Evolutionary conservation across 2,888 invertebrate species (phyloP).

Genomic region (Mimachlamys varia): DNA sequence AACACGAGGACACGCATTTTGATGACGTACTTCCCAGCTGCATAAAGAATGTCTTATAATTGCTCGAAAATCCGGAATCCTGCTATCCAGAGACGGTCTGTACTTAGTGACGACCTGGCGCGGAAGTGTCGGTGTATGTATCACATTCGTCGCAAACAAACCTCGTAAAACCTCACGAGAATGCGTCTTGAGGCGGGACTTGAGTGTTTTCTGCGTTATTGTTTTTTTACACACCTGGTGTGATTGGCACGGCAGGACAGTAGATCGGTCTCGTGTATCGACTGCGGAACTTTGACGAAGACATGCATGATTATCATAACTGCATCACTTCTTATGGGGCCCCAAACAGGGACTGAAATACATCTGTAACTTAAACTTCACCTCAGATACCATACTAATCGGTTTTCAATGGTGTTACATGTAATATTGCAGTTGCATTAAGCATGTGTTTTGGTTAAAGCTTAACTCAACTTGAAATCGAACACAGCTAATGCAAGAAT

Average conservation of each 20-base stretch:
- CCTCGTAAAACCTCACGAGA: not conserved
- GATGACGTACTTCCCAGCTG: not conserved
- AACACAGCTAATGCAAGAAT: too few species aligned
- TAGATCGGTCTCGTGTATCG: not conserved
- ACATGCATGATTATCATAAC: not conserved
- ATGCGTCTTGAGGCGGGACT: not conserved
- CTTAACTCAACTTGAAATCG: too few species aligned
- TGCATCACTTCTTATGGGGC: not conserved
- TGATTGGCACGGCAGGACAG: not conserved
- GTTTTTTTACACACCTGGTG: constrained; percentile 6
- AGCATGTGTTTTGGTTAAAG: too few species aligned
- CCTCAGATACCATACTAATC: too few species aligned
- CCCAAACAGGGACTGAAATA: not conserved
- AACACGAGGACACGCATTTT: not conserved
- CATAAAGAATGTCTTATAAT: not conserved
- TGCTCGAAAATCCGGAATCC: not conserved
- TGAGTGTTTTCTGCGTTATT: not conserved
- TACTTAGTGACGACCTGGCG: not conserved
- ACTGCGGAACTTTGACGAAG: not conserved
- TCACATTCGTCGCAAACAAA: constrained; percentile 5
- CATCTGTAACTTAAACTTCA: too few species aligned
- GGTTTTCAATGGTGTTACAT: too few species aligned
- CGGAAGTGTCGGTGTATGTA: not conserved
- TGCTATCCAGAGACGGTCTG: not conserved
- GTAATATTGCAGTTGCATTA: too few species aligned